Evolutionary conservation across 1,140 invertebrate genomes (phyloP).

Genomic region (Diabrotica virgifera): DNA sequence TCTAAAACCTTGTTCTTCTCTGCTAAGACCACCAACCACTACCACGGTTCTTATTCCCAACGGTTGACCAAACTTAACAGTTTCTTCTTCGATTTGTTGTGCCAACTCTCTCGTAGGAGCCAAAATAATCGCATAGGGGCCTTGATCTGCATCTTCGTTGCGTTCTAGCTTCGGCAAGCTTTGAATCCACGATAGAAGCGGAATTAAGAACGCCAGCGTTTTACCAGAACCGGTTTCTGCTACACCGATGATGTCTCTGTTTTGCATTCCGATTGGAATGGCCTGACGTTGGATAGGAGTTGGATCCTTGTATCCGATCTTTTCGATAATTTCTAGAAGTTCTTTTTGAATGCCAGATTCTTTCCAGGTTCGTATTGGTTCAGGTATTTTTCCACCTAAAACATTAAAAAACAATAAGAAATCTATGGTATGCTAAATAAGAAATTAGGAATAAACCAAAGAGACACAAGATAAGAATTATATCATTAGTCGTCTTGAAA

Average conservation of each 20-base stretch:
- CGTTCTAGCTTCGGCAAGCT: slow-evolving; percentile 94
- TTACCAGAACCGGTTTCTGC: slow-evolving; percentile 94
- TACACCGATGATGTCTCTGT: slow-evolving; percentile 98
- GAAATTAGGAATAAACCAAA: no score
- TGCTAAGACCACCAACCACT: slow-evolving; percentile 94
- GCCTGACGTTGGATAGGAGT: slow-evolving; percentile 99
- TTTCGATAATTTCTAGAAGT: slow-evolving; percentile 92
- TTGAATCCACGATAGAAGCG: slow-evolving; percentile 96
- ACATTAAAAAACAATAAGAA: slow-evolving; percentile 6
- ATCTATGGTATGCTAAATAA: neutral
- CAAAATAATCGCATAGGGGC: slow-evolving; percentile 99
- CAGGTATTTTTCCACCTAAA: slow-evolving; percentile 86
- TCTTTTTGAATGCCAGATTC: slow-evolving; percentile 91
- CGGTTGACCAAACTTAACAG: slow-evolving; percentile 93
- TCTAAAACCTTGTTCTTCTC: slow-evolving; percentile 97
- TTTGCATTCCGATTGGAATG: slow-evolving; percentile 98
- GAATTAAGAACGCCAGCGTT: slow-evolving; percentile 97
- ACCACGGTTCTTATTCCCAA: slow-evolving; percentile 95
- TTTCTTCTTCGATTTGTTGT: slow-evolving; percentile 99
- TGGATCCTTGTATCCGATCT: slow-evolving; percentile 96
- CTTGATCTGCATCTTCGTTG: slow-evolving; percentile 88
- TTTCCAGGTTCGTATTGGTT: slow-evolving; percentile 93
- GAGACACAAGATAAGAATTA: no score
- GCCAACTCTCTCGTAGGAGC: slow-evolving; percentile 98
- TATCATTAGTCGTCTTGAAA: no score